Base-by-base conservation (phyloP, 2,888 invertebrate genomes). In the Scaptomyza polygonia region DNA sequence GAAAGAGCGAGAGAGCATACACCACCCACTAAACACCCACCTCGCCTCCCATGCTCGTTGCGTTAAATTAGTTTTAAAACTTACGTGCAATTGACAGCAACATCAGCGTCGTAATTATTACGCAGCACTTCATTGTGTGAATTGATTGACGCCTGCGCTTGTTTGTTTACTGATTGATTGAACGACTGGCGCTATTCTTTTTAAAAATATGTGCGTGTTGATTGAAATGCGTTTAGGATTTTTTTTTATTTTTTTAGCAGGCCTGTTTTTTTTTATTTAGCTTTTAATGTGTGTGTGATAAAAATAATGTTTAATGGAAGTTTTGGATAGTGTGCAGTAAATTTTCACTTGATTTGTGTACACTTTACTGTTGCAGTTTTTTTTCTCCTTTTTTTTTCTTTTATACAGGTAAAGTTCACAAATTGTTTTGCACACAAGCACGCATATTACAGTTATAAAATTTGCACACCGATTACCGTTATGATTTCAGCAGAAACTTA, bases 11-110 rank as follows among this genome's bases (percentile, higher is more conserved):
- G 12, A 21, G 16, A 18, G 30, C 12, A 2, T 12, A n/a, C 18
- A 29, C 1, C 16, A 6, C 5, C 29, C 11, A 14, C 25, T 39
- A 0, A 39, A 9, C 14, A 11, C 5, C 12, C 29, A 9, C 2
- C 49, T 1, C 14, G 0, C 4, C 11, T 1, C 11, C 14, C 11
- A 14, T 4, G n/a, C 11, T 5, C 29, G 5, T n/a, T n/a, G 5
- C 30, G 9, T 1, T 30, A n/a, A 32, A 40, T 42, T 40, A 14
- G 27, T 14, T 64, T 63, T 52, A 18, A 47, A 39, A 86, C 86
- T 86, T 77, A 86, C 86, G 72, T 78, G 88, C 71, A 57, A 80
- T 52, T 40, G 80, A 72, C 70, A 84, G 71, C 74, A 88, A 72
- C 80, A 83, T 65, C 63, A 80, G 42, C 36, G 71, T 39, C 25